phyloP scores from a whole-genome alignment of 2,797 vertebrate genomes.

The Tinamus major region DNA sequence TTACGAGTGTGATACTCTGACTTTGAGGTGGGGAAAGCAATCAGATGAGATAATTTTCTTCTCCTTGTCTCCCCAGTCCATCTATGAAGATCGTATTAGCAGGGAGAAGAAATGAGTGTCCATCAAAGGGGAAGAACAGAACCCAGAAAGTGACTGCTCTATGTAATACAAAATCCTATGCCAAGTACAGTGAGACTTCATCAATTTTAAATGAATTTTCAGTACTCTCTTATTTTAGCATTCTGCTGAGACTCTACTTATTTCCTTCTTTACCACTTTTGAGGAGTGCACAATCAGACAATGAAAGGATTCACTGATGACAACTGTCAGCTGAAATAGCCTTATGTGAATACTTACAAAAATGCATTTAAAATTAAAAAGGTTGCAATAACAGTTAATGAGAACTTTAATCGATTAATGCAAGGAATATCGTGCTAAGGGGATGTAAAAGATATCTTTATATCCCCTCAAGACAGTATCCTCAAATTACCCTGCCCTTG shows the following conservation, averaged over 20 bases:
- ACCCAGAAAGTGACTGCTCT: not conserved
- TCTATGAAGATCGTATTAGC: not conserved
- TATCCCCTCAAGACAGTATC: not conserved
- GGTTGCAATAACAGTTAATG: not conserved
- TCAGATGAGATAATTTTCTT: not conserved
- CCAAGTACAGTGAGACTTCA: not conserved
- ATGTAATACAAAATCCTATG: not conserved
- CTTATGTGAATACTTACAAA: not conserved
- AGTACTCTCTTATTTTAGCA: not conserved
- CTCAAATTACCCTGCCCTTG: not conserved
- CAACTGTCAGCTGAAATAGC: not conserved
- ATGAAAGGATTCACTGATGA: not conserved
- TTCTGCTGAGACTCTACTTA: not conserved
- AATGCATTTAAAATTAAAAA: not conserved
- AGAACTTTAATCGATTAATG: not conserved
- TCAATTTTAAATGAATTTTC: not conserved
- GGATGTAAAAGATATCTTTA: not conserved
- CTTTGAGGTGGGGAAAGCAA: not conserved
- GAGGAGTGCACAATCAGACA: not conserved
- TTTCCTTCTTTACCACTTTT: not conserved
- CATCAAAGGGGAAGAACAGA: slow-evolving; percentile 3
- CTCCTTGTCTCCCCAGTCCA: not conserved
- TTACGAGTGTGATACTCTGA: not conserved
- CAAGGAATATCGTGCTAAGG: not conserved
- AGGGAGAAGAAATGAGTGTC: not conserved